Evolutionary conservation across 2,888 invertebrate species (phyloP).

Genomic region (Drosophila ezoana): DNA sequence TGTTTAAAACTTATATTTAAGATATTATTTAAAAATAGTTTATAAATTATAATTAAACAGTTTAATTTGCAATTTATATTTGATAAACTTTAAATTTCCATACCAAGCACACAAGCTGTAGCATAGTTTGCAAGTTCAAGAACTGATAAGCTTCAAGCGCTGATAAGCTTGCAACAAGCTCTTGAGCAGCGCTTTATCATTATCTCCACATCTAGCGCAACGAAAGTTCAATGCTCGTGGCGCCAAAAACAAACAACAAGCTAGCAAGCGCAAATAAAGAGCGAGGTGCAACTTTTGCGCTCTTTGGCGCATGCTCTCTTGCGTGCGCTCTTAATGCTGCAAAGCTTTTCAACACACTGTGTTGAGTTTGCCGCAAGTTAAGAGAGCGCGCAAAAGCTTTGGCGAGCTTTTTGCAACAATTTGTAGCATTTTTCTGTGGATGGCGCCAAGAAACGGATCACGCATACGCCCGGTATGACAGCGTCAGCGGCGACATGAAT

Average conservation of each 20-base stretch:
- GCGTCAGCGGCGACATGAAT: conserved; percentile 3
- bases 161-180: conserved; percentile 54
- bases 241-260: conserved; percentile 30
- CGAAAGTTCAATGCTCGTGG: conserved; percentile 70
- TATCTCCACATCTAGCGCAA: conserved; percentile 27
- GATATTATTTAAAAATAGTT: too few species aligned
- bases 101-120: not conserved
- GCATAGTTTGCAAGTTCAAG: conserved; percentile 56
- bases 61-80: too few species aligned
- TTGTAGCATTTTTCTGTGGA: conserved; percentile 6
- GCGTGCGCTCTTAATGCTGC: not conserved
- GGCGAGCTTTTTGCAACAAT: conserved; percentile 40
- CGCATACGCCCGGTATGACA: conserved; percentile 17
- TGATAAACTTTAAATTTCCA: too few species aligned
- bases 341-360: conserved; percentile 73
- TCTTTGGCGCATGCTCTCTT: conserved; percentile 19
- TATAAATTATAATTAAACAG: too few species aligned
- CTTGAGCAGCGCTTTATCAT: conserved; percentile 15
- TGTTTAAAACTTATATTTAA: too few species aligned
- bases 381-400: conserved; percentile 47
- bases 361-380: conserved; percentile 50
- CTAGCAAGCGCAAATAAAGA: conserved; percentile 9
- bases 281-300: not conserved
- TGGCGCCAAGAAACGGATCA: conserved; percentile 15
- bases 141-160: conserved; percentile 54